Percentiles rank a stretch among this genome's conserved stretches.
Evolutionary conservation across 1,140 invertebrate species (phyloP).

Genomic region (Dreissena rostriformis): DNA sequence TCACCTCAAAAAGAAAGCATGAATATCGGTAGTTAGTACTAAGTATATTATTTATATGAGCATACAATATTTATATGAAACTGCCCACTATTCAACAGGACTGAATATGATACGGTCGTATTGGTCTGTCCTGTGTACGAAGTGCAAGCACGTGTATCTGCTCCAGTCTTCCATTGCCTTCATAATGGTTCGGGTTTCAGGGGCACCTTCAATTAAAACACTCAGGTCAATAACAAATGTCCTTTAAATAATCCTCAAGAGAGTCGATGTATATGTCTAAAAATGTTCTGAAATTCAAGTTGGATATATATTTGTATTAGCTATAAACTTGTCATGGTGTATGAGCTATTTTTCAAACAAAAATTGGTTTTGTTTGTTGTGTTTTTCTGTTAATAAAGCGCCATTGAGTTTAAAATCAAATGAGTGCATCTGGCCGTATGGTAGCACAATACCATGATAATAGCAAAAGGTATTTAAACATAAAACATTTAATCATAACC

Average conservation of each 20-base stretch:
- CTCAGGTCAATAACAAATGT: background rate
- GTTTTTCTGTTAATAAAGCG: too few relatives aligned
- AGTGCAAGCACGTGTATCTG: conserved; percentile 65
- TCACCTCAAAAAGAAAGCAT: too few relatives aligned
- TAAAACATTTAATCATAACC: too few relatives aligned
- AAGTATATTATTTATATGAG: too few relatives aligned
- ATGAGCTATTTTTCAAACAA: background rate
- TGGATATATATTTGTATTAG: background rate
- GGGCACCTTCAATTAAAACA: background rate
- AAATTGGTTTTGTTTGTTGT: background rate
- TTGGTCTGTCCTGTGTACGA: conserved; percentile 34
- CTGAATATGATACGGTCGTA: conserved; percentile 21
- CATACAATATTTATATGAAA: too few relatives aligned
- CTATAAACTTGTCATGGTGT: background rate
- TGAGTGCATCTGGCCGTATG: background rate
- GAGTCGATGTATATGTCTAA: background rate
- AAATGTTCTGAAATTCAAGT: background rate
- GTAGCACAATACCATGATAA: background rate
- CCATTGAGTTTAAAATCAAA: too few relatives aligned
- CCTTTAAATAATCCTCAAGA: background rate
- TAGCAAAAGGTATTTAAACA: background rate
- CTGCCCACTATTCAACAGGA: conserved; percentile 47
- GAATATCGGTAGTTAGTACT: too few relatives aligned
- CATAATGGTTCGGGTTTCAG: conserved; percentile 4
- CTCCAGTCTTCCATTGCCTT: conserved; percentile 63